These are phyloP conservation scores for Eulemur coronatus DNA, from an alignment of 2,797 vertebrate genomes.

Conservation along the genomic window DNA sequence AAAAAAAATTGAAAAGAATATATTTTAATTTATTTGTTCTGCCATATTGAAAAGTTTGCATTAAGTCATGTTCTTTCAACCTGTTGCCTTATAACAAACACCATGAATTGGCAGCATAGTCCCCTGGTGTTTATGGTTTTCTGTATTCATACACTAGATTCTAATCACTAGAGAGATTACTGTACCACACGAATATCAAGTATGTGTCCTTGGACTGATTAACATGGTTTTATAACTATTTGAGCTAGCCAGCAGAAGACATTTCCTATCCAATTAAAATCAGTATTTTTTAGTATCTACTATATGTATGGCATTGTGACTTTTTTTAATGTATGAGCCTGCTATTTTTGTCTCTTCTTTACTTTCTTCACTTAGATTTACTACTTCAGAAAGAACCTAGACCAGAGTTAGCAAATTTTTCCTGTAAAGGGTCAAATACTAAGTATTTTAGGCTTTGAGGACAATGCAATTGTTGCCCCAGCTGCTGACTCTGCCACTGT, in stretches of 20 bases:
- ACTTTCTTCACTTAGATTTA: background rate
- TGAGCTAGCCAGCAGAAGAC: background rate
- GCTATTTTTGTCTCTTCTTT: background rate
- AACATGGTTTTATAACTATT: background rate
- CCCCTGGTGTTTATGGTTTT: background rate
- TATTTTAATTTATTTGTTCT: background rate
- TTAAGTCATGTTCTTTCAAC: background rate
- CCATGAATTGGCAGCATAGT: background rate
- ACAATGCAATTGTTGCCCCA: background rate
- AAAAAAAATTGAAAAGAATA: background rate
- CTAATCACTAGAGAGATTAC: background rate
- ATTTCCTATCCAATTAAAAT: background rate
- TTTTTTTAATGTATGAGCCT: background rate
- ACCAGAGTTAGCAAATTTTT: background rate
- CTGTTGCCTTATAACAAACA: background rate
- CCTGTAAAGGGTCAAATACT: background rate
- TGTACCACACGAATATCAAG: background rate
- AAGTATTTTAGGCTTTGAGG: background rate
- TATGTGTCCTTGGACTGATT: background rate
- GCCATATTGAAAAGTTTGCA: background rate
- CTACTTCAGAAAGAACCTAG: background rate
- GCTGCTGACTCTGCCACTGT: background rate
- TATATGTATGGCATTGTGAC: background rate
- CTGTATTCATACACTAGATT: background rate
- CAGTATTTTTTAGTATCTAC: background rate